Base-by-base conservation (phyloP, 1,140 invertebrate genomes). In the Anastrepha ludens region DNA sequence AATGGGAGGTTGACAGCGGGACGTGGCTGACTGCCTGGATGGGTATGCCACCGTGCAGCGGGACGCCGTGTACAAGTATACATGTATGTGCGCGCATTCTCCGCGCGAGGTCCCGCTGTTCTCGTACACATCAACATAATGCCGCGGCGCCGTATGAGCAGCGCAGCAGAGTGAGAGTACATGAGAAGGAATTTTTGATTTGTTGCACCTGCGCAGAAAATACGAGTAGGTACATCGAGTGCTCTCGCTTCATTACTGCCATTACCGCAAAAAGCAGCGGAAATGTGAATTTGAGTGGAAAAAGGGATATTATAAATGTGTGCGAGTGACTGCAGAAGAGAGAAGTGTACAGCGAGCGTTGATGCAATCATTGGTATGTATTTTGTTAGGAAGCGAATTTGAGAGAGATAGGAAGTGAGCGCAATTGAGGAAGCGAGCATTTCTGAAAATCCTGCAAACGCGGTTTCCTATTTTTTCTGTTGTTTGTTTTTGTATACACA, bases 401-500 rank as follows among this genome's bases (percentile, higher is more conserved):
- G 50, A 55, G 50, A 55, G 50, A 6, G 50, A 6, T 55, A 55
- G 60, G 15, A 13, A 17, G 60, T 62, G 60, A 62, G 60, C 60
- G 60, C 15, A 17, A 9, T 13, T 62, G 60, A 9, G 60, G 47
- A 20, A 50, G 41, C 74, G 3, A 50, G 1, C n/a, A 6, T 9
- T 8, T 58, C 74, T 81, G 74, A 47, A 58, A n/a, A 81, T 81
- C n/a, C 47, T 81, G 74, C 74, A 58, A 29, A 29, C 29, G 9
- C 39, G 13, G 39, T 47, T 7, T 47, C 44, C 44, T 74, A 17
- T 55, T 55, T 81, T 81, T 20, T 81, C 47, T 29, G 2, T 29
- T 81, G 74, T 81, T 81, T 81, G 74, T 81, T 81, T 74, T 81
- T 50, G 74, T 58, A 81, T 50, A 81, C 74, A 81, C 74, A 81